Evolutionary conservation across 30 jellyfish, hydroid and myxozoan genomes (phyloP).

Genomic region (Chironex yamaguchii): DNA sequence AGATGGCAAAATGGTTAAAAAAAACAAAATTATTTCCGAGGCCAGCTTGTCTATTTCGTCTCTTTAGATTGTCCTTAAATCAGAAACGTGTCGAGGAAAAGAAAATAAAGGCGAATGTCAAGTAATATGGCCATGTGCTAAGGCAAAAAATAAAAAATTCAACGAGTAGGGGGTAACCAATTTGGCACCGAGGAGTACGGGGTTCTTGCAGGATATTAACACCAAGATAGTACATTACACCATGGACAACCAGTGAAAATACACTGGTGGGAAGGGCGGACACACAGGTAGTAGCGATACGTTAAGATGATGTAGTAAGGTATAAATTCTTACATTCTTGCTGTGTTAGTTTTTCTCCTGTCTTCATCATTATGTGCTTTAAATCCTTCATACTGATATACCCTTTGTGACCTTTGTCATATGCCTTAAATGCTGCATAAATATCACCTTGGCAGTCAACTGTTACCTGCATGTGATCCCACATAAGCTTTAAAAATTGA

Average conservation of each 20-base stretch:
- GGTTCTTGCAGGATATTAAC: background rate
- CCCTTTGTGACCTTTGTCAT: slow-evolving; percentile 72
- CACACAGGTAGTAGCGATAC: too few relatives aligned
- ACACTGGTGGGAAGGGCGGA: background rate
- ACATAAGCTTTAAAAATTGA: slow-evolving; percentile 81
- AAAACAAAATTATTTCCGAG: too few relatives aligned
- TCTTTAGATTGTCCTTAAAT: too few relatives aligned
- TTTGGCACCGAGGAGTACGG: too few relatives aligned
- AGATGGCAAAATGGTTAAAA: too few relatives aligned
- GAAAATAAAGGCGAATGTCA: too few relatives aligned
- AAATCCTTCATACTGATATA: slow-evolving; percentile 76
- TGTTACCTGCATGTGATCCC: slow-evolving; percentile 50
- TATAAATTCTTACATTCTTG: slow-evolving; percentile 88
- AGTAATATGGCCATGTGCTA: too few relatives aligned
- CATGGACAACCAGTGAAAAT: background rate
- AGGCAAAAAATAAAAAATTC: too few relatives aligned
- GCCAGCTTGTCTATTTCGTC: too few relatives aligned
- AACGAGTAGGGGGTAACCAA: too few relatives aligned
- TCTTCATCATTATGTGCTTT: slow-evolving; percentile 83
- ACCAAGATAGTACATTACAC: background rate
- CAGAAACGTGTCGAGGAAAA: too few relatives aligned
- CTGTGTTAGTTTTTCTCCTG: slow-evolving; percentile 84
- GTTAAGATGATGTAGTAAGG: too few relatives aligned
- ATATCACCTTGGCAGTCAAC: slow-evolving; percentile 77
- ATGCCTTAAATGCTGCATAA: slow-evolving; percentile 78